Percentiles rank a stretch among this genome's conserved stretches.
These are phyloP conservation scores for Cryptocheilus praepositus DNA, from an alignment of 2,888 invertebrate genomes.

Conservation along the genomic window DNA sequence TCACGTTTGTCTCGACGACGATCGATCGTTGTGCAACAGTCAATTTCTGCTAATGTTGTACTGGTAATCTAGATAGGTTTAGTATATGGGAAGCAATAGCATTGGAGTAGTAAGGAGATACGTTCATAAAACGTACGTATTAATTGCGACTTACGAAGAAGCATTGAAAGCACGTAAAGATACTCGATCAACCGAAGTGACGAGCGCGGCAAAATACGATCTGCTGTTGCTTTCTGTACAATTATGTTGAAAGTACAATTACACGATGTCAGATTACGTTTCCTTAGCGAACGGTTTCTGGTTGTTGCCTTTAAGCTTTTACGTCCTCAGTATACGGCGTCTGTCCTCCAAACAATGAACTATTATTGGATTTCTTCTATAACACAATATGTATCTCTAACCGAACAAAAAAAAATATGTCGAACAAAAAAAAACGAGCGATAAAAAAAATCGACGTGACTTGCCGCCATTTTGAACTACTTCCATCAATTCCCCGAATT, in stretches of 20 bases:
- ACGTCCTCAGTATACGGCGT: constrained; percentile 53
- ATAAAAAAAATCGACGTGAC: constrained; percentile 53
- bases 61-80: constrained; percentile 26
- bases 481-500: constrained; percentile 72
- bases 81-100: constrained; percentile 50
- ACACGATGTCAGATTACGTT: constrained; percentile 30
- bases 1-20: too few species aligned
- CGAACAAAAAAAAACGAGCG: constrained; percentile 35
- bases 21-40: neutral
- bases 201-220: constrained; percentile 39
- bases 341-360: constrained; percentile 54
- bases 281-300: constrained; percentile 27
- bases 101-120: constrained; percentile 21
- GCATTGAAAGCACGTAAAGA: constrained; percentile 7
- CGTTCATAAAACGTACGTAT: neutral
- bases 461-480: constrained; percentile 75
- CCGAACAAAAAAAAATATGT: too few species aligned
- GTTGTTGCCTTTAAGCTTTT: constrained; percentile 44
- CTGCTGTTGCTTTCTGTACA: constrained; percentile 50
- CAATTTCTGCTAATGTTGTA: constrained; percentile 13
- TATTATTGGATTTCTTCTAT: constrained; percentile 48
- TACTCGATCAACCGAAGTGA: constrained; percentile 16
- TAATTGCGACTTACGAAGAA: neutral
- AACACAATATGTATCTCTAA: constrained; percentile 45
- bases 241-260: constrained; percentile 38